These are phyloP conservation scores for Euura lappo DNA, from an alignment of 1,140 invertebrate species.

Conservation along the genomic window DNA sequence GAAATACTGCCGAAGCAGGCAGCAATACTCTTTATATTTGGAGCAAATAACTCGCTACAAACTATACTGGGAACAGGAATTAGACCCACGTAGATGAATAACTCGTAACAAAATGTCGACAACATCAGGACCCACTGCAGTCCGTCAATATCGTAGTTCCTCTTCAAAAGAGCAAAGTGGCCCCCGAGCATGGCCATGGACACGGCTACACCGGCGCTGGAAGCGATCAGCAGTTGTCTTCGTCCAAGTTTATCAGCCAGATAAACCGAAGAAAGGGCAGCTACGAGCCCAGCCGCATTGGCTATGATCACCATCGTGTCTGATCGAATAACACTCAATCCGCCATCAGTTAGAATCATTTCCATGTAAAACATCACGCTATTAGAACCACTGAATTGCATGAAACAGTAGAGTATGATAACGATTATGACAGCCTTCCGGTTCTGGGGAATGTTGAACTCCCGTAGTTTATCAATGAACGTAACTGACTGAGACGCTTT, in stretches of 20 bases:
- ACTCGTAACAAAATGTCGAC: conserved; percentile 67
- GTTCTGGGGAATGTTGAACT: conserved; percentile 41
- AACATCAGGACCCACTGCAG: conserved; percentile 63
- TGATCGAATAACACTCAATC: conserved; percentile 50
- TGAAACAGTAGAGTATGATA: conserved; percentile 69
- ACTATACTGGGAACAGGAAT: conserved; percentile 74
- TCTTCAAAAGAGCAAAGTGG: conserved; percentile 66
- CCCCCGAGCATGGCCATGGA: conserved; percentile 62
- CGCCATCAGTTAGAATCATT: conserved; percentile 69
- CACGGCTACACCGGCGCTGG: conserved; percentile 60
- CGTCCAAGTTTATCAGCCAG: conserved; percentile 72
- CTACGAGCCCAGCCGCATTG: conserved; percentile 60
- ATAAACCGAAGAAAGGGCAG: conserved; percentile 63
- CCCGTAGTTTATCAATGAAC: conserved; percentile 44
- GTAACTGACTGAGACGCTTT: conserved; percentile 24
- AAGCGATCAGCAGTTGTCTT: conserved; percentile 68
- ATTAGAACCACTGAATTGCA: conserved; percentile 75
- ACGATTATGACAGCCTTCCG: conserved; percentile 68
- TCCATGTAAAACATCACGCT: conserved; percentile 74
- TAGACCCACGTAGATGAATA: conserved; percentile 70
- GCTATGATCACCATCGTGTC: conserved; percentile 34
- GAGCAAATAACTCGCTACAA: conserved; percentile 74
- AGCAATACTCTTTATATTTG: conserved; percentile 69
- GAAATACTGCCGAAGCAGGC: conserved; percentile 71
- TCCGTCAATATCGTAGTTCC: conserved; percentile 47